These are phyloP conservation scores for Dendrolimus houi DNA, from an alignment of 2,888 invertebrate genomes.

Conservation along the genomic window DNA sequence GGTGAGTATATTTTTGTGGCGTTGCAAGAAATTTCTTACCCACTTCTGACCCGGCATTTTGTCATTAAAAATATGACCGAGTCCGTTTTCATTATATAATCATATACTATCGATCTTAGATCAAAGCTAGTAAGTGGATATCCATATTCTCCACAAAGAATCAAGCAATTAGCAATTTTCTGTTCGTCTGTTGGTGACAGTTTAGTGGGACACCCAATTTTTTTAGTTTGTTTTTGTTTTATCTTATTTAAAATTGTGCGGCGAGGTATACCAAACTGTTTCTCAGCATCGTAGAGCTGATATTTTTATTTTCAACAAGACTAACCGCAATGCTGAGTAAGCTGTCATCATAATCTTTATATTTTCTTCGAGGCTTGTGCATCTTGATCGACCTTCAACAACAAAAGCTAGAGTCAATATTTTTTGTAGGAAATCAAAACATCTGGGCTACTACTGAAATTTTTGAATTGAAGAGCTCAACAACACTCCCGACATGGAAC, in stretches of 20 bases:
- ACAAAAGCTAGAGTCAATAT: constrained; percentile 3
- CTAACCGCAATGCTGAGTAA: constrained; percentile 6
- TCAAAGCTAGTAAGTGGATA: constrained; percentile 10
- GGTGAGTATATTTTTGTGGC: constrained; percentile 8
- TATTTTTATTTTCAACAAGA: constrained; percentile 7
- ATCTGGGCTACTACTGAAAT: too few relatives aligned
- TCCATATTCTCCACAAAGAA: constrained; percentile 9
- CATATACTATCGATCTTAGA: constrained; percentile 9
- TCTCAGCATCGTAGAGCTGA: constrained; percentile 11
- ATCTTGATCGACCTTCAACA: constrained; percentile 7
- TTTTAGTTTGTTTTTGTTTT: constrained; percentile 13
- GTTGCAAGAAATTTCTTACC: constrained; percentile 10
- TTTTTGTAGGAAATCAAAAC: too few relatives aligned
- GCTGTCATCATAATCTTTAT: constrained; percentile 9
- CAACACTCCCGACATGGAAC: too few relatives aligned
- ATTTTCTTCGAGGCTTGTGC: constrained; percentile 6
- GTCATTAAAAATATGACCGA: constrained; percentile 8
- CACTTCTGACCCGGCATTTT: constrained; percentile 12
- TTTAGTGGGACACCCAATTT: constrained; percentile 7
- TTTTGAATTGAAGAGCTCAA: too few relatives aligned
- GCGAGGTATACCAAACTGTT: constrained; percentile 13
- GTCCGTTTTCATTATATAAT: constrained; percentile 12
- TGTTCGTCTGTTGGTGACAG: constrained; percentile 5
- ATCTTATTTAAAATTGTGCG: constrained; percentile 14
- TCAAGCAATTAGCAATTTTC: constrained; percentile 9